phyloP scores from a whole-genome alignment of 2,888 invertebrate genomes.

The Polylopha cassiicola region DNA sequence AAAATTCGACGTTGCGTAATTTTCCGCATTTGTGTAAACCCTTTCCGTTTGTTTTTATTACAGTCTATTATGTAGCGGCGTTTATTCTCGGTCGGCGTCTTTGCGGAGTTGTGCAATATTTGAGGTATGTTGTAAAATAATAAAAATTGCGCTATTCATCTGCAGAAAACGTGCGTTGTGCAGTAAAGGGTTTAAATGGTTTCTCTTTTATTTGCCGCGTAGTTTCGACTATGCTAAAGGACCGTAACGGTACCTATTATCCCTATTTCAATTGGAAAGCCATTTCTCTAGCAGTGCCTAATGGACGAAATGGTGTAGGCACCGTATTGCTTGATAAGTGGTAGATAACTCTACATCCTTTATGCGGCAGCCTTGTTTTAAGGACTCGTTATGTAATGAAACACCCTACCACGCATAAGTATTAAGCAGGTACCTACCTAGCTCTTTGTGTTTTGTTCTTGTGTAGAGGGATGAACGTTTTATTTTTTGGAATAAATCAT shows the following conservation, averaged over 20 bases:
- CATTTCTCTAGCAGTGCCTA: constrained; percentile 47
- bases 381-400: constrained; percentile 20
- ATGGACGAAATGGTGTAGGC: constrained; percentile 43
- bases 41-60: constrained; percentile 75
- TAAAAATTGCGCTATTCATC: constrained; percentile 70
- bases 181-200: constrained; percentile 66
- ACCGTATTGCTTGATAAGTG: constrained; percentile 45
- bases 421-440: constrained; percentile 11
- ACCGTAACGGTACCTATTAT: constrained; percentile 62
- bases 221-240: constrained; percentile 31
- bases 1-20: constrained; percentile 71
- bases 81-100: constrained; percentile 56
- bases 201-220: constrained; percentile 56
- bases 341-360: constrained; percentile 31
- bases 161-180: constrained; percentile 57
- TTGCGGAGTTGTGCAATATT: constrained; percentile 69
- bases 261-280: constrained; percentile 29
- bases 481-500: too few relatives aligned
- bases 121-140: constrained; percentile 60
- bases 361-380: constrained; percentile 27
- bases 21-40: constrained; percentile 73
- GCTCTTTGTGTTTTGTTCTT: too few relatives aligned
- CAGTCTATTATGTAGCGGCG: constrained; percentile 56
- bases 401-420: too few relatives aligned
- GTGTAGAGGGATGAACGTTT: too few relatives aligned